Evolutionary conservation across 2,113 vertebrate genomes (phyloP), one percentile per base, ranked within the genome.

Genomic region (Corvus moneduloides): DNA sequence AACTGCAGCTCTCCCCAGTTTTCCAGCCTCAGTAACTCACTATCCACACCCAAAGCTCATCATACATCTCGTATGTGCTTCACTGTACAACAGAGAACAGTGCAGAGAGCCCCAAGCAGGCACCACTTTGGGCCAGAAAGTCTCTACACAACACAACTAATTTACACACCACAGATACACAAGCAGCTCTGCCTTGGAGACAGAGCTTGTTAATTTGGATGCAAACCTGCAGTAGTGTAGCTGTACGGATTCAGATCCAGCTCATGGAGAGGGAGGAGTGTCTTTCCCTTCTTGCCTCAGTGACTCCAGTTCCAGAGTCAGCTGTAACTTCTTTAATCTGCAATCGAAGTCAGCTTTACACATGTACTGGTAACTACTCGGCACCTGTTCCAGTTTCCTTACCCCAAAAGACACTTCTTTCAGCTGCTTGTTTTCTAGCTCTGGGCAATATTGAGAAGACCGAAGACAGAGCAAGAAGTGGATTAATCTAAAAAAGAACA

Each of bases 21-120:
- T 89, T 37, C n/a, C 80, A 85, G 33, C 43, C 84, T 77, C 62
- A 61, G 13, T 83, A 80, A 49, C 63, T 93, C 75, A 75, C 33
- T 22, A 15, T 56, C 66, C 43, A 67, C 32, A 56, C 33, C 43
- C 9, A 1, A 87, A 75, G 58, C 35, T 85, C 41, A 46, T 73
- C 58, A 12, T 4, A 26, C 3, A 2, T 46, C 56, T 55, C 2
- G 0, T 28, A 1, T 14, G 23, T 32, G 27, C 28, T 72, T 76
- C n/a, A 23, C 9, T 55, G 87, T n/a, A 64, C 92, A 67, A 14
- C 3, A 59, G 43, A 58, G 59, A 43, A 33, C 32, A 33, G 32
- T 7, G 52, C 69, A 79, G 77, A 68, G 58, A 79, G 41, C 37
- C 52, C 18, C 62, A 76, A 13, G n/a, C 27, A 87, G 77, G 49